Base-by-base conservation (phyloP, 2,113 vertebrate species). In the Limanda limanda region DNA sequence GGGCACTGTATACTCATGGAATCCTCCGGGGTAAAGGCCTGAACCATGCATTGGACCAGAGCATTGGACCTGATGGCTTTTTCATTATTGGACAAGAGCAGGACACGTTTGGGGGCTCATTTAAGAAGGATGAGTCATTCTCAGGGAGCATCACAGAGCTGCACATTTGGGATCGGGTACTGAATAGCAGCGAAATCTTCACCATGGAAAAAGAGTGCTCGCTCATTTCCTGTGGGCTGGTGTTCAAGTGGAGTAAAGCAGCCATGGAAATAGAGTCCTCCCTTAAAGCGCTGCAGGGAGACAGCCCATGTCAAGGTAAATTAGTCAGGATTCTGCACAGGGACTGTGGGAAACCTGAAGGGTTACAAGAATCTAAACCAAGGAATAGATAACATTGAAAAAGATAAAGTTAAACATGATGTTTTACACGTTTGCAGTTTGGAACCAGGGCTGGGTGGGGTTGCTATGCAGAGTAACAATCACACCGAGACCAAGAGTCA, bases 1-100 rank as follows among this genome's bases (percentile, higher is more conserved):
- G 94, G 95, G 70, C 68, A 15, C 71, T 95, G 42, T 90, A 75
- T 78, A 75, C 71, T 11, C 27, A 1, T 3, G 5, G 31, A 12
- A 21, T 86, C 20, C 83, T 61, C 14, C 21, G 6, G 4, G 87
- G 91, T 5, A 74, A 74, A 14, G 72, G 71, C 18, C 71, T 92
- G 2, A 83, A 83, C 54, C 59, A 68, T 24, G 81, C 71, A n/a
- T n/a, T n/a, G n/a, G n/a, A n/a, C 4, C 31, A 81, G 56, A 80
- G 74, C 63, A 86, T 94, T 8, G 84, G 90, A 17, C 73, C 74
- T 0, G 78, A 79, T 31, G 92, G 93, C 0, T 12, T 78, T 66
- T 95, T 95, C 57, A 86, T 94, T 59, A 90, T 95, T 0, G 94
- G 94, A 54, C 92, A 94, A 77, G 89, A 90, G 62, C 92, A 92